Base-by-base conservation (phyloP, 1,140 invertebrate genomes). In the Drosophila navojoa region DNA sequence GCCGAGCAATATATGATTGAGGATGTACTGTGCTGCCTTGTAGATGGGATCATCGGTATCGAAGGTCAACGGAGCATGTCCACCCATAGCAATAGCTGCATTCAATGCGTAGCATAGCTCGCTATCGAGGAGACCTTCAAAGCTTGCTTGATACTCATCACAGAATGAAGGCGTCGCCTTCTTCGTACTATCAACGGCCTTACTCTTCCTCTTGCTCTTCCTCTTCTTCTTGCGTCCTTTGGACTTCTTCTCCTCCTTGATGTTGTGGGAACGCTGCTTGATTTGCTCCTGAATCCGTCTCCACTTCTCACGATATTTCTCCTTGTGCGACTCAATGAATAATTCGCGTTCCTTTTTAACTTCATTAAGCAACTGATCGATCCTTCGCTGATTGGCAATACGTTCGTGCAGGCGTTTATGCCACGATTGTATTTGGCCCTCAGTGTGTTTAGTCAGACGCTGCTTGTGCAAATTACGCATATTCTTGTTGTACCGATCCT, bases 21-120 rank as follows among this genome's bases (percentile, higher is more conserved):
- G 70, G 3, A 91, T 91, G 3, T 81, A 91, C 15, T 90, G 76
- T 1, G 90, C 90, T 4, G 90, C 87, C 68, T 91, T 91, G 27
- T 91, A 91, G 44, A 91, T 91, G 15, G 90, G 85, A 75, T 91
- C 90, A 35, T 87, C 71, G 9, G 74, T 44, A 1, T 77, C 58
- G 40, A 91, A 90, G 5, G 74, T 81, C 5, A 90, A 42, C 4
- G 70, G 57, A 0, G 69, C 29, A 40, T 77, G 59, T 4, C 82
- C 78, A 35, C 91, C 81, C 67, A 92, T 57, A 15, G 77, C 76
- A 19, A 92, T 80, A n/a, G 86, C 89, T 1, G 89, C 75, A 27
- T 91, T 87, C 13, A 92, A 22, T 0, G 91, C 91, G 49, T 91
- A 84, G 27, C 84, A 90, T 4, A 91, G 49, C 2, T 91, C 74